A percentile compares a stretch with the other conserved stretches of the same genome.
These are phyloP conservation scores for Drosophila atroscutellata DNA, from an alignment of 2,888 invertebrate species.

Conservation along the genomic window DNA sequence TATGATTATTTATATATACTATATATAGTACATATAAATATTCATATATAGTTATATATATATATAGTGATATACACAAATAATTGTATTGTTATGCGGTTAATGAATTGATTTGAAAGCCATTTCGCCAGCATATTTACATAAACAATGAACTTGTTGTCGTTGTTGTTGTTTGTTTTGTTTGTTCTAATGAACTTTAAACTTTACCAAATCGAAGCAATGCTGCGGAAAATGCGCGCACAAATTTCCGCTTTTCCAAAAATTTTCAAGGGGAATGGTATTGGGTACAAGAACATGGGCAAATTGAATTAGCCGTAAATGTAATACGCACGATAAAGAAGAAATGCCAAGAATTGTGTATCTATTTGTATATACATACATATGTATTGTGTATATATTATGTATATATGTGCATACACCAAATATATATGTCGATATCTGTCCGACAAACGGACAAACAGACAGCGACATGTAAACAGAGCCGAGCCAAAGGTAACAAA, in stretches of 20 bases:
- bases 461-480: slow-evolving; percentile 65
- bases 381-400: slow-evolving; percentile 1
- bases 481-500: slow-evolving; percentile 77
- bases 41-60: background rate
- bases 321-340: slow-evolving; percentile 49
- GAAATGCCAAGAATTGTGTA: slow-evolving; percentile 45
- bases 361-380: slow-evolving; percentile 20
- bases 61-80: background rate
- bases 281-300: slow-evolving; percentile 20
- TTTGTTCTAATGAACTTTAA: slow-evolving; percentile 46
- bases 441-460: slow-evolving; percentile 33
- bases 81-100: slow-evolving; percentile 24
- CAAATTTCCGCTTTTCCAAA: slow-evolving; percentile 3
- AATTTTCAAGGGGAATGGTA: slow-evolving; percentile 17
- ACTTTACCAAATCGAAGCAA: slow-evolving; percentile 15
- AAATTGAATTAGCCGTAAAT: slow-evolving; percentile 71
- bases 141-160: slow-evolving; percentile 48
- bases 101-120: slow-evolving; percentile 60
- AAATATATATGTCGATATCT: slow-evolving; percentile 35
- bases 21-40: slow-evolving; percentile 2
- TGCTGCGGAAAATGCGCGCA: slow-evolving; percentile 20
- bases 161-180: slow-evolving; percentile 10
- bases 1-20: slow-evolving; percentile 4
- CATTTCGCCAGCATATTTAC: slow-evolving; percentile 50
- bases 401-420: slow-evolving; percentile 1